Base-by-base conservation (phyloP, 2,888 invertebrate species). In the Dioctria rufipes region DNA sequence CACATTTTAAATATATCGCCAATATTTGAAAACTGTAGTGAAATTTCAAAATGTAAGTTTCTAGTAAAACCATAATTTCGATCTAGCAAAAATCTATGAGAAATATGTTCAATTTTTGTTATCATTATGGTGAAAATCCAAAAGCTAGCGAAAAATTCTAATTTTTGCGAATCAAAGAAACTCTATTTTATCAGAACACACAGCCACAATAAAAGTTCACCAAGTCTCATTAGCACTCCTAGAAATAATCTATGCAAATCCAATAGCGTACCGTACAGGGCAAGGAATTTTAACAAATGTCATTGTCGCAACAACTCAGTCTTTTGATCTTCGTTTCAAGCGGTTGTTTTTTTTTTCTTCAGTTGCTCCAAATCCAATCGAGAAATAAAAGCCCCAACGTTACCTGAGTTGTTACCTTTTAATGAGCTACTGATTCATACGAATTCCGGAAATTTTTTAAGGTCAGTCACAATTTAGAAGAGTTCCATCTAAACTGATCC, bases 361-460 rank as follows among this genome's bases (percentile, higher is more conserved):
- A 13, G 37, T 40, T 65, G n/a, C 65, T 37, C 11, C 65, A 65
- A 40, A 25, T 37, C 11, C 65, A 65, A 40, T 37, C 37, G 8
- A 65, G 39, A 65, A 65, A 65, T 65, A 8, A 65, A 49, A 69
- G 49, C 69, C 11, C 13, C 49, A 37, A 49, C 51, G 69, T 40
- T 60, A 60, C 60, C 60, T 75, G 75, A 75, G 71, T 75, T 75
- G 75, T 75, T 75, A 75, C 75, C 75, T 75, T 75, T 75, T 75
- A 75, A 75, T 75, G 75, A 75, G 75, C 75, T 60, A 75, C 75
- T 75, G 75, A 75, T 75, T 75, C 75, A 75, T 75, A 60, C 75
- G 75, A 37, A 75, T 75, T 75, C 75, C 75, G 75, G 75, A 75
- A 75, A 75, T 75, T 75, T 75, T 75, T 75, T 75, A 61, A 75